These are phyloP conservation scores for Sebastes diaconus DNA, from an alignment of 2,797 vertebrate species.

Conservation along the genomic window DNA sequence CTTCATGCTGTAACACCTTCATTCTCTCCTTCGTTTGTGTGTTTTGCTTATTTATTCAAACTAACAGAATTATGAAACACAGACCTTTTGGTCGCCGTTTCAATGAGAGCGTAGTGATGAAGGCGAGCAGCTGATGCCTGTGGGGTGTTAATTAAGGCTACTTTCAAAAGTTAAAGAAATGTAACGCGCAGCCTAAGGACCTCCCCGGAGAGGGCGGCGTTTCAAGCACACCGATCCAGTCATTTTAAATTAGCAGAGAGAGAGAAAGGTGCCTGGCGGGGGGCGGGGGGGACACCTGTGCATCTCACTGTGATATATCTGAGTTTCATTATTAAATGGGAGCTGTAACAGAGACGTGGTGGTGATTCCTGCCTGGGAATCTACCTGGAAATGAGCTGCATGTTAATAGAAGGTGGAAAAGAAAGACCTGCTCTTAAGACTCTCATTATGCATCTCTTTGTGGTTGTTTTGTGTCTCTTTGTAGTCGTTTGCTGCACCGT, in stretches of 20 bases:
- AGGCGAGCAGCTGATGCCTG: constrained; percentile 29
- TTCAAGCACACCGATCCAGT: constrained; percentile 1
- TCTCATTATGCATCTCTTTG: neutral
- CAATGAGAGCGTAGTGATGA: constrained; percentile 3
- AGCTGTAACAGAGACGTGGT: neutral
- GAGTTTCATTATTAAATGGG: constrained; percentile 25
- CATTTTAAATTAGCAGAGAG: constrained; percentile 49
- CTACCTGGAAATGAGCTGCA: constrained; percentile 27
- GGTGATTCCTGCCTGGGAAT: constrained; percentile 10
- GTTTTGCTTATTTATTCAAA: constrained; percentile 22
- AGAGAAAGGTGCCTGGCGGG: constrained; percentile 9
- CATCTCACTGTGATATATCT: neutral
- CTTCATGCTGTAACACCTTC: neutral
- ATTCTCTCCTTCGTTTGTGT: neutral
- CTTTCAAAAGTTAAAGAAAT: constrained; percentile 56
- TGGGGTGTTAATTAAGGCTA: constrained; percentile 54
- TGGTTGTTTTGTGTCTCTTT: neutral
- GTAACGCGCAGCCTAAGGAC: constrained; percentile 43
- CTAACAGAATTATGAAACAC: constrained; percentile 12
- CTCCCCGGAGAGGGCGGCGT: constrained; percentile 40
- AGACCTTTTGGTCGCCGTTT: neutral
- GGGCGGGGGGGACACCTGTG: neutral
- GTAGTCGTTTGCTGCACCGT: neutral
- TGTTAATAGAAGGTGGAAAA: constrained; percentile 1
- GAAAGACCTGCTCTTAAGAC: neutral